Base-by-base conservation (phyloP, 30 jellyfish, hydroid and myxozoan species). In the Chironex yamaguchii region DNA sequence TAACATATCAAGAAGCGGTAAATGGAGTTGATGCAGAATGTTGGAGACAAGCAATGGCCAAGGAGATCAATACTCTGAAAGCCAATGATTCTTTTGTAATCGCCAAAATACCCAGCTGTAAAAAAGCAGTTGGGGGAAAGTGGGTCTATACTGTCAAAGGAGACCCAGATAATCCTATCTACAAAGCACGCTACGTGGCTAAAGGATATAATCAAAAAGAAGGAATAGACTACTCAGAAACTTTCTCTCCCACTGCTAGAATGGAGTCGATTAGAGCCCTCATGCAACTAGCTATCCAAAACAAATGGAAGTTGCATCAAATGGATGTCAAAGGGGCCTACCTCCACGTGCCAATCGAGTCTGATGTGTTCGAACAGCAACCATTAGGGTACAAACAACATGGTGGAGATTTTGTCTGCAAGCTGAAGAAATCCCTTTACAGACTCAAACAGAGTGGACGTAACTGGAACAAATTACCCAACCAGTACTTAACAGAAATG, bases 381-480 rank as follows among this genome's bases (percentile, higher is more conserved):
- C 95, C 95, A 6, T 29, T 25, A 36, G 95, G 95, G 3, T 82
- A 82, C 74, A 31, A 70, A 50, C 63, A 72, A 71, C 36, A 67
- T 31, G 50, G 53, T 9, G 54, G 29, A 2, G 20, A 42, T 36
- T 24, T 2, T 17, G 94, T 78, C 4, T 88, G 94, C 94, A 89
- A 89, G 33, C 70, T 89, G 71, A 81, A 89, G 21, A 79, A 71
- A 34, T 89, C 97, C 3, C 48, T 80, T 1, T 80, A 89, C 86
- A 91, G 97, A 6, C 86, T 89, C 27, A 81, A 81, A 52, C 97
- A 89, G 33, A 79, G 96, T 62, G 97, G 97, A 3, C 34, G 95
- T 2, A 89, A 89, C 63, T 89, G 95, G 91, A 75, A 89, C 3
- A 0, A 33, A 0, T 0, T 36, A 17, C 73, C 81, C 12, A 67